These are phyloP conservation scores for Anas capensis DNA, from an alignment of 2,797 vertebrate species.

Conservation along the genomic window DNA sequence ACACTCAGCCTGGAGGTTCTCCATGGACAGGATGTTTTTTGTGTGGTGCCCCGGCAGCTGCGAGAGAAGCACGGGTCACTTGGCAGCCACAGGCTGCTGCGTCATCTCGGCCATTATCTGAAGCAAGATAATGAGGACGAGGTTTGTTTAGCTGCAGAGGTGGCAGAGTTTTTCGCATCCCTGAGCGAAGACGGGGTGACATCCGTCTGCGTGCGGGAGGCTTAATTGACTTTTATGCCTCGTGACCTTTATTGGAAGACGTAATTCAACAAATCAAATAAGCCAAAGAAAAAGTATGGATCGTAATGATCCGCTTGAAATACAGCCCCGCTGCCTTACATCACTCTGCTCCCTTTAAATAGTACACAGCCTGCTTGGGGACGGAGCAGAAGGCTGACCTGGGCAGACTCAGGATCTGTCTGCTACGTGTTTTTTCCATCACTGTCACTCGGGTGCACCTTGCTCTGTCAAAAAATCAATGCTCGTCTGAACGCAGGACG, in stretches of 20 bases:
- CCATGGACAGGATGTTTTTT: not conserved
- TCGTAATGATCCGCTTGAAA: conserved; percentile 24
- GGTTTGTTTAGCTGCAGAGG: not conserved
- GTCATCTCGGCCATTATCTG: not conserved
- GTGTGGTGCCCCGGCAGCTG: not conserved
- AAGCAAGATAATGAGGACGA: conserved; percentile 4
- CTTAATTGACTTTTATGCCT: not conserved
- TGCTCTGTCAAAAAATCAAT: conserved; percentile 1
- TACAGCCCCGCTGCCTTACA: not conserved
- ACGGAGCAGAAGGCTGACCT: conserved; percentile 9
- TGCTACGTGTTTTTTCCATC: conserved; percentile 42
- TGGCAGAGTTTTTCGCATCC: not conserved
- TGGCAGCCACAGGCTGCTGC: not conserved
- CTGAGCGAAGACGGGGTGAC: not conserved
- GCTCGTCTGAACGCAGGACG: not conserved
- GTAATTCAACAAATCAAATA: not conserved
- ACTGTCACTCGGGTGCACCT: conserved; percentile 24
- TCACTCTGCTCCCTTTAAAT: not conserved
- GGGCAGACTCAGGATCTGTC: not conserved
- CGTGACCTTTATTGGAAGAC: not conserved
- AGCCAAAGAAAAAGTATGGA: not conserved
- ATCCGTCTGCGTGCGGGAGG: not conserved
- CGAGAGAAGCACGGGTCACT: not conserved
- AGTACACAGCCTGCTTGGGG: not conserved
- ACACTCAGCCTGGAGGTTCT: not conserved